Conservation (phyloP, 2,113 vertebrate genomes). For the Carassius auratus region DNA sequence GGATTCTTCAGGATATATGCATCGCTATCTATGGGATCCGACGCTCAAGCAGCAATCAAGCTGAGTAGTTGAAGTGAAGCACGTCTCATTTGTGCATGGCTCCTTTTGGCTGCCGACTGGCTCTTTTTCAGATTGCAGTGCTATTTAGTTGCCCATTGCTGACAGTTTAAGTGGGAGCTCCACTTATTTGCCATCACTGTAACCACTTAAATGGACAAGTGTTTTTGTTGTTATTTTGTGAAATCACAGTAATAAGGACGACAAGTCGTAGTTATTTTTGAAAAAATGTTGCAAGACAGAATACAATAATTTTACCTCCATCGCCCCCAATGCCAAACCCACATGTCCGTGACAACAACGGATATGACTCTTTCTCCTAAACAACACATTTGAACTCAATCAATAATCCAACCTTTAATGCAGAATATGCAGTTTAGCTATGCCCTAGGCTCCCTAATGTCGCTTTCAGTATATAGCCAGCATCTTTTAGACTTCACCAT, state of each 20-base stretch:
- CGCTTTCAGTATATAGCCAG: slow-evolving; percentile 31
- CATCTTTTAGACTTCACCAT: slow-evolving; percentile 37
- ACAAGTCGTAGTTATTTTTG: slow-evolving; percentile 25
- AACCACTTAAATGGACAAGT: slow-evolving; percentile 24
- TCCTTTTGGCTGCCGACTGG: slow-evolving; percentile 35
- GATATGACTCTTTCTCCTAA: neutral
- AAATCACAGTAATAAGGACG: slow-evolving; percentile 33
- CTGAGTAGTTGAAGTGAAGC: slow-evolving; percentile 42
- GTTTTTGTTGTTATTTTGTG: slow-evolving; percentile 21
- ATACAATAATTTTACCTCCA: neutral
- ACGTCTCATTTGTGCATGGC: slow-evolving; percentile 42
- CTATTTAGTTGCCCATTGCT: slow-evolving; percentile 36
- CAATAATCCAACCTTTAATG: slow-evolving; percentile 30
- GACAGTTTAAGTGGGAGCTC: slow-evolving; percentile 50
- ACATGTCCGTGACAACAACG: neutral
- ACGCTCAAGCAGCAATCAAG: slow-evolving; percentile 41
- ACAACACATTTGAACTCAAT: neutral
- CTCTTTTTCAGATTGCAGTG: slow-evolving; percentile 16
- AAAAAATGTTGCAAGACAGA: neutral
- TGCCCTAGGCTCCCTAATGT: slow-evolving; percentile 13
- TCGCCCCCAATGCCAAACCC: neutral
- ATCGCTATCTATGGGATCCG: slow-evolving; percentile 21
- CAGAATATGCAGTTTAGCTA: neutral
- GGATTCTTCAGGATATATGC: slow-evolving; percentile 56
- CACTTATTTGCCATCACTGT: slow-evolving; percentile 22